These are phyloP conservation scores for Bostrychus sinensis DNA, from an alignment of 2,113 vertebrate species.

Conservation along the genomic window DNA sequence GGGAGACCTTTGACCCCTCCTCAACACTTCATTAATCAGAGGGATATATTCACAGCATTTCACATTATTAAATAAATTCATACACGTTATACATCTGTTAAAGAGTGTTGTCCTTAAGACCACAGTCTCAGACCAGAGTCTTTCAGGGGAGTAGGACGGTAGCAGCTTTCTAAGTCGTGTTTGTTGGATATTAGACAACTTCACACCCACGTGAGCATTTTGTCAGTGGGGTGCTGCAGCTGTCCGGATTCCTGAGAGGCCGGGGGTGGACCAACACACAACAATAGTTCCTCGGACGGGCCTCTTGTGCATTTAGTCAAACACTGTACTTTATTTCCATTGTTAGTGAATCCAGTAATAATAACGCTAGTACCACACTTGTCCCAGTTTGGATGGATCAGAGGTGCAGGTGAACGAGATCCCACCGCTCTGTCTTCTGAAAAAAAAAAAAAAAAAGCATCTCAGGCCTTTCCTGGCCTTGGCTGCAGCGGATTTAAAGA, in stretches of 20 bases:
- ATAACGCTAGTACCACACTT: not conserved
- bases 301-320: slow-evolving; percentile 20
- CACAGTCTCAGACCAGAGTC: slow-evolving; percentile 2
- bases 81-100: slow-evolving; percentile 5
- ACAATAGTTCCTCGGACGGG: slow-evolving; percentile 32
- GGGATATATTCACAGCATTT: slow-evolving; percentile 30
- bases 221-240: slow-evolving; percentile 56
- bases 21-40: slow-evolving; percentile 8
- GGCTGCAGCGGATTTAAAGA: slow-evolving; percentile 54
- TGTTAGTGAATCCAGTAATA: slow-evolving; percentile 45
- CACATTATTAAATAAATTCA: slow-evolving; percentile 11
- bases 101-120: not conserved
- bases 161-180: slow-evolving; percentile 23
- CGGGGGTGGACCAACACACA: slow-evolving; percentile 23
- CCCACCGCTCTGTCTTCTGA: slow-evolving; percentile 22
- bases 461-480: slow-evolving; percentile 52
- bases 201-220: slow-evolving; percentile 67
- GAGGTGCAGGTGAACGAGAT: slow-evolving; percentile 18
- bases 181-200: slow-evolving; percentile 29
- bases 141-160: slow-evolving; percentile 3
- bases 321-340: slow-evolving; percentile 34
- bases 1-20: slow-evolving; percentile 5
- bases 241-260: slow-evolving; percentile 61
- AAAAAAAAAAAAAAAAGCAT: too few species aligned
- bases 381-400: slow-evolving; percentile 22